Evolutionary conservation across 1,140 invertebrate species (phyloP).

Genomic region (Samia ricini): DNA sequence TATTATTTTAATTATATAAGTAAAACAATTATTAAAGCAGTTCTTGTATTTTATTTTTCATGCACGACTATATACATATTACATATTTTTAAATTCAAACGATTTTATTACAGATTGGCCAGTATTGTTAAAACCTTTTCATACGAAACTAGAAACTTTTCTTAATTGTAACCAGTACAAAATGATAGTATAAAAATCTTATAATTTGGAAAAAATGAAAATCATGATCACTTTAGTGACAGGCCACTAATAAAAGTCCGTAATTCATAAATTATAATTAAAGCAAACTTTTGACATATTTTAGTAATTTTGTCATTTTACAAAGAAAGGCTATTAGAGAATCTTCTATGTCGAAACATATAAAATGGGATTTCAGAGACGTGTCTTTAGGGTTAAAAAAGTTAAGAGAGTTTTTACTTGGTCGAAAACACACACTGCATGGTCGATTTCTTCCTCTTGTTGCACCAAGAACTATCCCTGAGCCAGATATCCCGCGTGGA

Average conservation of each 20-base stretch:
- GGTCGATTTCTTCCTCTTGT: conserved; percentile 43
- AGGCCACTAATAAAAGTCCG: background rate
- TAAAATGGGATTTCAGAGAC: conserved; percentile 42
- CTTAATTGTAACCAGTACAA: too few relatives aligned
- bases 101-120: too few relatives aligned
- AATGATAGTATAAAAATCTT: too few relatives aligned
- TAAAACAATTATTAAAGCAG: too few relatives aligned
- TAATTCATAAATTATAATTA: background rate
- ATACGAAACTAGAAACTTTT: too few relatives aligned
- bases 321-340: background rate
- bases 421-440: conserved; percentile 50
- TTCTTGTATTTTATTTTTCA: too few relatives aligned
- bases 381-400: conserved; percentile 40
- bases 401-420: conserved; percentile 52
- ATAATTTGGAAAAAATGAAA: too few relatives aligned
- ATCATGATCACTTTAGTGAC: background rate
- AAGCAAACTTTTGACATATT: background rate
- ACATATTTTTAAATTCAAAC: too few relatives aligned
- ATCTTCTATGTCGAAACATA: conserved; percentile 21
- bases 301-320: background rate
- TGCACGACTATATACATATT: too few relatives aligned
- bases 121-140: too few relatives aligned
- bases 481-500: conserved; percentile 45
- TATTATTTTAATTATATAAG: too few relatives aligned
- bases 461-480: conserved; percentile 49